A percentile compares a stretch with the other conserved stretches of the same genome.
Conservation (phyloP, 2,888 invertebrate genomes). For the Cecidostiba fungosa region DNA sequence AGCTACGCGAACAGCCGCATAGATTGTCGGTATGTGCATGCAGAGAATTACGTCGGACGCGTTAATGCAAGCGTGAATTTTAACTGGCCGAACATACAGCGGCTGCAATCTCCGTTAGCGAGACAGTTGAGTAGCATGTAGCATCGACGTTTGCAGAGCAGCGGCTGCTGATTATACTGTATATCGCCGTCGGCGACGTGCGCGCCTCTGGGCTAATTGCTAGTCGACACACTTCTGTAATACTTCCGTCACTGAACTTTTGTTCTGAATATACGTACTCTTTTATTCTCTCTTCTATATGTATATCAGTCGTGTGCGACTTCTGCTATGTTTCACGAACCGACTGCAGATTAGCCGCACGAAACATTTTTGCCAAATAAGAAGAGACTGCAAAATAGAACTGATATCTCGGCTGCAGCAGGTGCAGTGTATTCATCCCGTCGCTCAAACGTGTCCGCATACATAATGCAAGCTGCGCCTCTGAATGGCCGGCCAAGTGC, state of each 20-base stretch:
- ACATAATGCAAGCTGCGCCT: neutral
- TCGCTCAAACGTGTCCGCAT: neutral
- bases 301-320: no score
- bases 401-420: neutral
- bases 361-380: no score
- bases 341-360: neutral
- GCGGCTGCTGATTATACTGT: neutral
- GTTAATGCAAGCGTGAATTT: slow-evolving; percentile 8
- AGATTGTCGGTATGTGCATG: no score
- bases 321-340: no score
- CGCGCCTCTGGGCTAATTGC: neutral
- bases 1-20: no score
- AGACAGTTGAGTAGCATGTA: neutral
- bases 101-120: neutral
- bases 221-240: neutral
- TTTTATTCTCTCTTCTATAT: no score
- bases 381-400: neutral
- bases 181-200: neutral
- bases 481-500: slow-evolving; percentile 1
- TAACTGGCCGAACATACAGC: neutral
- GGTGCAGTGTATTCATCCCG: neutral
- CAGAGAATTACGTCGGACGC: neutral
- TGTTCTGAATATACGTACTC: no score
- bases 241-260: neutral
- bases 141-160: neutral